These are phyloP conservation scores for Antechinus flavipes DNA, from an alignment of 2,113 vertebrate genomes.

Conservation along the genomic window DNA sequence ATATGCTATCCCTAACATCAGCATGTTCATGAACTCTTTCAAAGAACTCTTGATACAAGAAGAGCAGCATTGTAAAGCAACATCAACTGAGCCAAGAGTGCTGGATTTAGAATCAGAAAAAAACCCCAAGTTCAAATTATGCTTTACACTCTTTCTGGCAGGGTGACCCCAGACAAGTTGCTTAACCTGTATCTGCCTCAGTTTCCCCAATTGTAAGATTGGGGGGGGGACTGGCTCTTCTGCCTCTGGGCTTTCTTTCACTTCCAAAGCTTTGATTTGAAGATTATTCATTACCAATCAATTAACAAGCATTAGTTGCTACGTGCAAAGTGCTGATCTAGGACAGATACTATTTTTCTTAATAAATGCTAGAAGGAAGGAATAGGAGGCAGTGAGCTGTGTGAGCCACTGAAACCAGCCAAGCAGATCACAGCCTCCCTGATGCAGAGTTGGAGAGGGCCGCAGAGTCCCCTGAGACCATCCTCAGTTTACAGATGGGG, in stretches of 20 bases:
- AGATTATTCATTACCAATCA: neutral
- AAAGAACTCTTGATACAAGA: too few relatives aligned
- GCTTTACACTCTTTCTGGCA: neutral
- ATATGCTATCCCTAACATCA: neutral
- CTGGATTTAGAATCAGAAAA: neutral
- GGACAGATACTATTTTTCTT: neutral
- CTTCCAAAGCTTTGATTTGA: neutral
- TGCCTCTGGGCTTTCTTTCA: neutral
- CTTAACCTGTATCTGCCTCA: neutral
- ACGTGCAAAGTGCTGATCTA: neutral
- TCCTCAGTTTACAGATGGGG: neutral
- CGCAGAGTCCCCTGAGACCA: neutral
- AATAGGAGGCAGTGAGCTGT: neutral
- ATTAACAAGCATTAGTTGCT: neutral
- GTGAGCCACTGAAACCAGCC: neutral
- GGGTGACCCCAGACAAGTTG: neutral
- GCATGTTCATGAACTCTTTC: too few relatives aligned
- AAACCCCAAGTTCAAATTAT: neutral
- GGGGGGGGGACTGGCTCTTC: neutral
- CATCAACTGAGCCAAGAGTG: neutral
- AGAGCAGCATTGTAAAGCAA: too few relatives aligned
- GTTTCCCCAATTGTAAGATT: neutral
- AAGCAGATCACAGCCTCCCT: neutral
- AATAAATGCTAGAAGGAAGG: neutral
- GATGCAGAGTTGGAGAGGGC: neutral